A percentile compares a stretch with the other conserved stretches of the same genome.
Evolutionary conservation across 2,888 invertebrate species (phyloP).

Genomic region (Parnassius orleans): DNA sequence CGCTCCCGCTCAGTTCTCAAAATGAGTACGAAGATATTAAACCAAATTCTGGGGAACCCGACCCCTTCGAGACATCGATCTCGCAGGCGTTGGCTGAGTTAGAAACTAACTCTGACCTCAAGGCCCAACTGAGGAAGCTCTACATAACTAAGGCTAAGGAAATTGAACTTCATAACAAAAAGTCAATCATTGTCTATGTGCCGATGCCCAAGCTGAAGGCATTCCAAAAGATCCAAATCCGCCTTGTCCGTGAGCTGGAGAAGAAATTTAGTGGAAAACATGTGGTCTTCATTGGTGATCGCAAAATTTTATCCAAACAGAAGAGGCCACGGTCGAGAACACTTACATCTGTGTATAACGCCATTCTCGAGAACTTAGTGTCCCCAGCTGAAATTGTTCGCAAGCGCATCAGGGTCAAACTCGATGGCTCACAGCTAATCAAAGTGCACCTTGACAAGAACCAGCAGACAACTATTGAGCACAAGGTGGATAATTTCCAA

Average conservation of each 20-base stretch:
- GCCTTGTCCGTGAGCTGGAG: conserved; percentile 98
- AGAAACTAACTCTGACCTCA: conserved; percentile 98
- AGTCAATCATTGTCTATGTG: conserved; percentile 99
- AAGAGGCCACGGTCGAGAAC: conserved; percentile 90
- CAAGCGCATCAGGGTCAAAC: conserved; percentile 96
- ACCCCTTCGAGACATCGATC: conserved; percentile 95
- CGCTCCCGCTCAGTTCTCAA: too few species aligned
- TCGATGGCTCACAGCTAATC: conserved; percentile 97
- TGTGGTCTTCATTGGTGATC: conserved; percentile 98
- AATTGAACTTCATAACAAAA: conserved; percentile 95
- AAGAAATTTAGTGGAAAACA: conserved; percentile 99
- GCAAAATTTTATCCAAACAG: conserved; percentile 97
- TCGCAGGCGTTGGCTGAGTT: conserved; percentile 97
- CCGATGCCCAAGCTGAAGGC: conserved; percentile 98
- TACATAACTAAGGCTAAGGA: conserved; percentile 97
- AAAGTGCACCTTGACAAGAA: conserved; percentile 99
- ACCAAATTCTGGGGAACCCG: conserved; percentile 93
- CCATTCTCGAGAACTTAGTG: conserved; percentile 97
- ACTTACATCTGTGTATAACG: conserved; percentile 98
- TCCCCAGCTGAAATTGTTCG: conserved; percentile 99
- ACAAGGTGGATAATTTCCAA: conserved; percentile 99
- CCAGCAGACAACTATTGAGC: conserved; percentile 99
- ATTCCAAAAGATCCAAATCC: conserved; percentile 98
- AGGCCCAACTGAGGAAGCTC: conserved; percentile 96
- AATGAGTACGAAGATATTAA: conserved; percentile 95